phyloP scores from a whole-genome alignment of 2,113 vertebrate species.

The Himantopus leucocephalus region DNA sequence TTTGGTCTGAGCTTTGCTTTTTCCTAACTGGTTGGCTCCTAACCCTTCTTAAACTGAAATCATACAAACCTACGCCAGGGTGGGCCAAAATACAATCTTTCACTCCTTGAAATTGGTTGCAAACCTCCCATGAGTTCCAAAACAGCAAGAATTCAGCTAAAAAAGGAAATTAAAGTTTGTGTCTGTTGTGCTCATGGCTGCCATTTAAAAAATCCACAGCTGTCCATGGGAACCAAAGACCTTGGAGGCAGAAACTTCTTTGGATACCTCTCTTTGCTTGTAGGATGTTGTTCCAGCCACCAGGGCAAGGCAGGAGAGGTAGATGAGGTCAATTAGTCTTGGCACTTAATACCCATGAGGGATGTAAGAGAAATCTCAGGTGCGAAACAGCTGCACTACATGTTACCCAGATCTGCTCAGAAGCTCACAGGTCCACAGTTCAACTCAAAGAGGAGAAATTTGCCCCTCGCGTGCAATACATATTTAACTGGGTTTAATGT shows the following conservation, averaged over 20 bases:
- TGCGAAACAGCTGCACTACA: neutral
- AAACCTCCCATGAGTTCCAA: neutral
- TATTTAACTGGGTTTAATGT: constrained; percentile 64
- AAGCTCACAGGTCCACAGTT: neutral
- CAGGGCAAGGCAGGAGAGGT: neutral
- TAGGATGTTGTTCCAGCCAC: neutral
- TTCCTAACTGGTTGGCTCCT: neutral
- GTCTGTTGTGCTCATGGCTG: neutral
- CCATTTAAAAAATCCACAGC: neutral
- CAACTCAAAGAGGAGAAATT: constrained; percentile 29
- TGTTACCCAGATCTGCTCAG: neutral
- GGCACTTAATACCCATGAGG: neutral
- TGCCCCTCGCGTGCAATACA: constrained; percentile 22
- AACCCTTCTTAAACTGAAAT: neutral
- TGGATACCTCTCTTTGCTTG: neutral
- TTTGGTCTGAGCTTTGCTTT: neutral
- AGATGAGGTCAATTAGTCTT: neutral
- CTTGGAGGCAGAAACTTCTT: neutral
- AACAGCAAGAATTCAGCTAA: neutral
- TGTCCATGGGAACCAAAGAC: neutral
- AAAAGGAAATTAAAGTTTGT: neutral
- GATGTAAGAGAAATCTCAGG: neutral
- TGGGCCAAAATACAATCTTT: neutral
- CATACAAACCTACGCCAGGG: neutral
- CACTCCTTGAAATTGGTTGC: neutral